phyloP scores from a whole-genome alignment of 2,113 vertebrate genomes.

The Shinisaurus crocodilurus region DNA sequence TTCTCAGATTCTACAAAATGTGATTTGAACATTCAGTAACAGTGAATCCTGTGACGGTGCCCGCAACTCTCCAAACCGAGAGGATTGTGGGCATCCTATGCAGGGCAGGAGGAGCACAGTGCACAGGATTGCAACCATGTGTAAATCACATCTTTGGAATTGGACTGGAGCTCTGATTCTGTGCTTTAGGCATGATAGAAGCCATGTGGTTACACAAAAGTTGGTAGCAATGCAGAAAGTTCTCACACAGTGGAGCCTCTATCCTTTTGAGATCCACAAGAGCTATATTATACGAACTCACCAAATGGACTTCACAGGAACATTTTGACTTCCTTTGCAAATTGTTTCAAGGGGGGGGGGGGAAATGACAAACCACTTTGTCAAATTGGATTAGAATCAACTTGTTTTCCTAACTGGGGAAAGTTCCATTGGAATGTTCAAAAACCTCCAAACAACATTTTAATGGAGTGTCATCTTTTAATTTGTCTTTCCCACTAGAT shows the following conservation, averaged over 20 bases:
- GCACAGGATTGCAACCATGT: no score
- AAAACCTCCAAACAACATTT: not conserved
- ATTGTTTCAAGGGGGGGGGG: not conserved
- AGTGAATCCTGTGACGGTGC: no score
- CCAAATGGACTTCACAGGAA: not conserved
- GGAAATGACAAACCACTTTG: not conserved
- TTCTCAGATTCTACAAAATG: not conserved
- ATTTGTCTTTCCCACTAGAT: slow-evolving; percentile 54
- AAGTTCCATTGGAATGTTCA: not conserved
- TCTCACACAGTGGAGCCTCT: no score
- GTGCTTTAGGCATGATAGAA: not conserved
- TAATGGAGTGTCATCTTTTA: not conserved
- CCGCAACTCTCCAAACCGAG: no score
- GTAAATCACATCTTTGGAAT: no score
- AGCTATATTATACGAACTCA: not conserved
- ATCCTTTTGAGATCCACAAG: not conserved
- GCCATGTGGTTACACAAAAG: not conserved
- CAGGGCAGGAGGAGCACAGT: no score
- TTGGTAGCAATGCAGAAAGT: no score
- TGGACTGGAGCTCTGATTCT: not conserved
- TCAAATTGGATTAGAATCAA: not conserved
- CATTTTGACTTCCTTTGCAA: not conserved
- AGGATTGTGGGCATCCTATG: no score
- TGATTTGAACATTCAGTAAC: not conserved
- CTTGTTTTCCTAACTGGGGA: not conserved